phyloP scores from a whole-genome alignment of 2,888 invertebrate genomes.

The Limnephilus auricula region DNA sequence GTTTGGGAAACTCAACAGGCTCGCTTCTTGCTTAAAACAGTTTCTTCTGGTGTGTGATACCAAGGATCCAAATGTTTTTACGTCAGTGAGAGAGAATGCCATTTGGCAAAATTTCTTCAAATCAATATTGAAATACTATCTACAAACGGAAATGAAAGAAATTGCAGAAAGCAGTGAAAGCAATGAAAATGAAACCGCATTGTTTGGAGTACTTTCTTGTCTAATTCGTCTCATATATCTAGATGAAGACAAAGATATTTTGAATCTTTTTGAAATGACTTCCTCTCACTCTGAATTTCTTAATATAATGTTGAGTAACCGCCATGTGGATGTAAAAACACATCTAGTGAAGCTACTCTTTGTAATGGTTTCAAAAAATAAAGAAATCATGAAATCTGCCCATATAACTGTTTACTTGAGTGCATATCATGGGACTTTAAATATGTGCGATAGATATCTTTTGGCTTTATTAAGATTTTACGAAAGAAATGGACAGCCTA shows the following conservation, averaged over 20 bases:
- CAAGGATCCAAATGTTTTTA: constrained; percentile 69
- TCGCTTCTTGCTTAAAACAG: constrained; percentile 68
- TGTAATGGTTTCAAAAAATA: constrained; percentile 80
- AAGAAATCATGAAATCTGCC: constrained; percentile 80
- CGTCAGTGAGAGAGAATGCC: constrained; percentile 74
- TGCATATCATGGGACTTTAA: constrained; percentile 86
- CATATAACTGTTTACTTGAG: constrained; percentile 88
- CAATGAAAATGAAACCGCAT: constrained; percentile 64
- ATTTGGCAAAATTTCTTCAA: constrained; percentile 81
- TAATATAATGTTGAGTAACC: constrained; percentile 80
- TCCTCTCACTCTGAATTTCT: constrained; percentile 87
- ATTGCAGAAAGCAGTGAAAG: not conserved
- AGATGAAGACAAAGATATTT: constrained; percentile 74
- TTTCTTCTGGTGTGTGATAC: constrained; percentile 43
- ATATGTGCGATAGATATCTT: constrained; percentile 83
- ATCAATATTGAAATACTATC: constrained; percentile 81
- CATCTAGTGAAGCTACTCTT: constrained; percentile 82
- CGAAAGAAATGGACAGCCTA: constrained; percentile 82
- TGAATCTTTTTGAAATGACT: constrained; percentile 84
- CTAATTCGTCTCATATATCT: constrained; percentile 79
- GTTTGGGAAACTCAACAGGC: constrained; percentile 35
- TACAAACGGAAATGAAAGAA: constrained; percentile 72
- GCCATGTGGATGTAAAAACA: constrained; percentile 76
- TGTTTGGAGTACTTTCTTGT: constrained; percentile 78
- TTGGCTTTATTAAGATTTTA: constrained; percentile 83